Base-by-base conservation (phyloP, 2,113 vertebrate genomes). In the Aphyosemion australe region DNA sequence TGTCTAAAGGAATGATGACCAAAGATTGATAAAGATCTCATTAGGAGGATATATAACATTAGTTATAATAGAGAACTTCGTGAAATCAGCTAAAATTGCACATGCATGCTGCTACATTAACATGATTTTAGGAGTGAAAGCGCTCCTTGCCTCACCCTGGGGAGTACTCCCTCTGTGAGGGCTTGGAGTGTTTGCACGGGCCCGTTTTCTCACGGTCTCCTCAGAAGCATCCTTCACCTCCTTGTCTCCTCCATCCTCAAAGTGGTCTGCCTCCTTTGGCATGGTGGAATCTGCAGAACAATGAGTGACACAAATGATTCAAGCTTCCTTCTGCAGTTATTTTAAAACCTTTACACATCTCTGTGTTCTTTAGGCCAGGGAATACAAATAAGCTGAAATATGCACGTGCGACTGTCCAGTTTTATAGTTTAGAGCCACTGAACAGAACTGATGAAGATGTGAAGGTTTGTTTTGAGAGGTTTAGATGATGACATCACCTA, bases 251-350 rank as follows among this genome's bases (percentile, higher is more conserved):
- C 65, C 91, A 58, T 72, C 39, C 57, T 71, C 77, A 1, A 87
- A 77, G 50, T 93, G 90, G 73, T 94, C 93, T 53, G 81, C 78
- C 80, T 95, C 93, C 76, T 95, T 93, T 45, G 95, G 93, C 96
- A 98, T 99, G 32, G 14, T 80, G 14, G 5, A 16, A 20, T 61
- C 69, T 82, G 75, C 45, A 58, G 12, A n/a, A 48, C 4, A 15
- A 58, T 39, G 69, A 5, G 42, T 21, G 46, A 60, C 20, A 54
- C 14, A 13, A 16, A 46, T 18, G 18, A 13, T 21, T 52, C 15
- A 42, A 37, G 41, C 15, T 20, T 19, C 12, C 31, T 21, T 16
- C 11, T 20, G 50, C 8, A 56, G 45, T 2, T 4, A 62, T 61
- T 32, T 54, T 26, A n/a, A n/a, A n/a, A n/a, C n/a, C n/a, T n/a